These are phyloP conservation scores for Edolisoma coerulescens DNA, from an alignment of 2,113 vertebrate genomes.

Conservation along the genomic window DNA sequence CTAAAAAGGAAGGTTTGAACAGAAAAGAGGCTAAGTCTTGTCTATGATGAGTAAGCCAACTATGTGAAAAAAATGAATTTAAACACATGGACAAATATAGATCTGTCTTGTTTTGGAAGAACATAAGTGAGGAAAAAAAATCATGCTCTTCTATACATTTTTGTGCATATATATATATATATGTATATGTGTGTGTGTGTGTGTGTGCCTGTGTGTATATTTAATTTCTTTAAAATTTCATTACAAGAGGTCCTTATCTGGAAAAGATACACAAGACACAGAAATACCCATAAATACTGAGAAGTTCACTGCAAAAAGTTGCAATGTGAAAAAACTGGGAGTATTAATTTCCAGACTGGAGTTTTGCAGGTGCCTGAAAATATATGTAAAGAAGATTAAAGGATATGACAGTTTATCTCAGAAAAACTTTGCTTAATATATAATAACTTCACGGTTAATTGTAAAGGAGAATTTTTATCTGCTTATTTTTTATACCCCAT, in stretches of 20 bases:
- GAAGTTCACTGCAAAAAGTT: background rate
- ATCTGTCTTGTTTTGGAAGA: background rate
- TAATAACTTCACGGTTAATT: background rate
- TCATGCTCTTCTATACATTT: background rate
- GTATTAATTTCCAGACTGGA: background rate
- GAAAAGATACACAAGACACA: background rate
- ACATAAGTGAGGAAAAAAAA: background rate
- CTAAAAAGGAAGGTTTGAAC: background rate
- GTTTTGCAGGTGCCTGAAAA: background rate
- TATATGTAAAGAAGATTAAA: background rate
- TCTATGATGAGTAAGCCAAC: background rate
- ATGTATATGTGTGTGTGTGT: accelerated
- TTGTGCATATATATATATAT: accelerated
- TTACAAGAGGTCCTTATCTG: background rate
- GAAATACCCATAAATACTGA: background rate
- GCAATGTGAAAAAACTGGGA: background rate
- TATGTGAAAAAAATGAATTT: background rate
- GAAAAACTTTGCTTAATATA: background rate
- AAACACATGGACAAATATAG: background rate
- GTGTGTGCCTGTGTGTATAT: accelerated
- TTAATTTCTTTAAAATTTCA: background rate
- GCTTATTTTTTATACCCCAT: background rate
- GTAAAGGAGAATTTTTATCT: background rate
- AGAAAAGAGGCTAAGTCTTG: background rate
- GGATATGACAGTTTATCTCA: background rate